Percentiles rank a stretch among this genome's conserved stretches.
Conservation (phyloP, 1,140 invertebrate genomes). For the Oryctes rhinoceros region DNA sequence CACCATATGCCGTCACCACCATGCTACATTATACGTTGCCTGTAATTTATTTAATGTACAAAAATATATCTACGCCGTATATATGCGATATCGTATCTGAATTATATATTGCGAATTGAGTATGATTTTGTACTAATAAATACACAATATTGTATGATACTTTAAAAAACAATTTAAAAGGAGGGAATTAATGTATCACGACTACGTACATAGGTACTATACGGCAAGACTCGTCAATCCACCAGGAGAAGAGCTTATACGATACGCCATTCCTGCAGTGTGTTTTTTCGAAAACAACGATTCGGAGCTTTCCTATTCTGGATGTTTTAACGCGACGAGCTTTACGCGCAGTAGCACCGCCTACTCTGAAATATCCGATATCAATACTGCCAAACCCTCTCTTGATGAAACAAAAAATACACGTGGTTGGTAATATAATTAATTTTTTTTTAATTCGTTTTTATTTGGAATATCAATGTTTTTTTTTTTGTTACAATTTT, state of each 20-base stretch:
- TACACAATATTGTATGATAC: neutral
- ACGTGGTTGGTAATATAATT: slow-evolving; percentile 56
- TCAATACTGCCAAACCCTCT: slow-evolving; percentile 56
- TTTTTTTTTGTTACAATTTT: neutral
- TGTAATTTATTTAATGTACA: slow-evolving; percentile 38
- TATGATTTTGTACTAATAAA: neutral
- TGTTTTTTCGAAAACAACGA: slow-evolving; percentile 34
- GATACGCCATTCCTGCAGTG: slow-evolving; percentile 26
- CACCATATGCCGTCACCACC: slow-evolving; percentile 46
- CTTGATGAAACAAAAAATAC: slow-evolving; percentile 51
- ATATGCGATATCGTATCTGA: slow-evolving; percentile 3
- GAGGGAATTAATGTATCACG: neutral
- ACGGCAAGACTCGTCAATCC: neutral
- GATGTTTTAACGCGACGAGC: slow-evolving; percentile 30
- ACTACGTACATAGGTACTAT: neutral
- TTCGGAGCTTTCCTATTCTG: slow-evolving; percentile 28
- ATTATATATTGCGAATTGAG: neutral
- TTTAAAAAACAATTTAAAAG: neutral
- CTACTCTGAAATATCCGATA: slow-evolving; percentile 54
- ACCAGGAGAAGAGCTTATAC: neutral
- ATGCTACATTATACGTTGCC: slow-evolving; percentile 37
- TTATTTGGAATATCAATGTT: neutral
- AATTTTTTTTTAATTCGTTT: slow-evolving; percentile 48
- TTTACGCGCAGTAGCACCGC: slow-evolving; percentile 37
- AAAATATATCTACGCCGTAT: slow-evolving; percentile 38